Evolutionary conservation across 2,888 invertebrate species (phyloP).

Genomic region (Heliconius erato): DNA sequence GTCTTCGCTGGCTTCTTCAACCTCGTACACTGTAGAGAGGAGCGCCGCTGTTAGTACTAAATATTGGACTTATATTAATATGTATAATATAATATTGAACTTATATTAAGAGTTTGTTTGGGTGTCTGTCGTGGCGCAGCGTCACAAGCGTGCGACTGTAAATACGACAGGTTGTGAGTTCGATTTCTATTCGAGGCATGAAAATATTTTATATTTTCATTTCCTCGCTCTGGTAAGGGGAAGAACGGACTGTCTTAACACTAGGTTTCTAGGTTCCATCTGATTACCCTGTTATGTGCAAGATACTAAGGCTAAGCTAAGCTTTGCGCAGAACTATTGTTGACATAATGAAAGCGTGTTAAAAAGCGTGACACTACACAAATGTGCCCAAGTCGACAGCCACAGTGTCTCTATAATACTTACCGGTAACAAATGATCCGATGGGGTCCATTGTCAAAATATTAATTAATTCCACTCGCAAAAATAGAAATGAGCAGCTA

Average conservation of each 20-base stretch:
- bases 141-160: no score
- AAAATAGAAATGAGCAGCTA: conserved; percentile 55
- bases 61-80: background rate
- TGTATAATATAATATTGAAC: background rate
- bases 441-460: conserved; percentile 66
- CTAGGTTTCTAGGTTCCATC: background rate
- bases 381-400: conserved; percentile 54
- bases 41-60: background rate
- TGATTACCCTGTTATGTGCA: background rate
- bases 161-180: no score
- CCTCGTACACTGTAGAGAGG: conserved; percentile 44
- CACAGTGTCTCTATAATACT: conserved; percentile 31
- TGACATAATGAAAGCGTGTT: background rate
- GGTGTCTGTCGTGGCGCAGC: background rate
- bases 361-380: background rate
- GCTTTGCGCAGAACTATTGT: background rate
- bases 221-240: background rate
- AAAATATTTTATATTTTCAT: no score
- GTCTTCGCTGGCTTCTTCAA: conserved; percentile 67
- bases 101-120: background rate
- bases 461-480: conserved; percentile 69
- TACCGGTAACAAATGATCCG: conserved; percentile 69
- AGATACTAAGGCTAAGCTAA: background rate
- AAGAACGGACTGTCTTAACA: background rate
- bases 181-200: no score